Evolutionary conservation across 2,888 invertebrate genomes (phyloP).

Genomic region (Masnerella sp.): DNA sequence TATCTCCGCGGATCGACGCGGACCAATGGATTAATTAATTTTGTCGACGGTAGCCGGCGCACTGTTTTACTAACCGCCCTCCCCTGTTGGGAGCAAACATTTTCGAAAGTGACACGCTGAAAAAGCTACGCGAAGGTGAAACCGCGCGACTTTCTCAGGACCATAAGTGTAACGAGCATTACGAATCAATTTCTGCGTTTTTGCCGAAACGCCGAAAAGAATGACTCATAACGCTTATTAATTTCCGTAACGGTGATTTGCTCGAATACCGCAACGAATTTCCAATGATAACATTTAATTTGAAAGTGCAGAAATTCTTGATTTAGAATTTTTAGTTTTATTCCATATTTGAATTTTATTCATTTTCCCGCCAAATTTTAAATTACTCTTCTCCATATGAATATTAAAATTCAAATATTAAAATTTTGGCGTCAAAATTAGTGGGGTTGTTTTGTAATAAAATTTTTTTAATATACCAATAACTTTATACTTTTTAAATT

Average conservation of each 20-base stretch:
- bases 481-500: too few relatives aligned
- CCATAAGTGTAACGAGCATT: conserved; percentile 41
- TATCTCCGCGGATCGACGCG: conserved; percentile 31
- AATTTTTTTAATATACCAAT: too few relatives aligned
- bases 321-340: too few relatives aligned
- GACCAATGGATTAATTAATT: conserved; percentile 50
- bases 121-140: conserved; percentile 38
- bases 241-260: conserved; percentile 26
- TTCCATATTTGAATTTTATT: too few relatives aligned
- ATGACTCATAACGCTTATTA: conserved; percentile 35
- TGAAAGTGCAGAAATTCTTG: conserved; percentile 9
- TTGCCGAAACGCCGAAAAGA: conserved; percentile 26
- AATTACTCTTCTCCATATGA: too few relatives aligned
- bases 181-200: conserved; percentile 39
- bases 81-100: conserved; percentile 33
- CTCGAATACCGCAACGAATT: conserved; percentile 18
- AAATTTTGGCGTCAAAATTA: too few relatives aligned
- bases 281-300: conserved; percentile 12
- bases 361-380: too few relatives aligned
- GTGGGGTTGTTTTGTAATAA: too few relatives aligned
- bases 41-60: conserved; percentile 39
- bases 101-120: conserved; percentile 43
- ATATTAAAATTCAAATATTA: too few relatives aligned
- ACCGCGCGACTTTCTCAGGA: conserved; percentile 44
- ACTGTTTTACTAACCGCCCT: conserved; percentile 9